These are phyloP conservation scores for Sarcophaga bullata DNA, from an alignment of 1,140 invertebrate species.

Conservation along the genomic window DNA sequence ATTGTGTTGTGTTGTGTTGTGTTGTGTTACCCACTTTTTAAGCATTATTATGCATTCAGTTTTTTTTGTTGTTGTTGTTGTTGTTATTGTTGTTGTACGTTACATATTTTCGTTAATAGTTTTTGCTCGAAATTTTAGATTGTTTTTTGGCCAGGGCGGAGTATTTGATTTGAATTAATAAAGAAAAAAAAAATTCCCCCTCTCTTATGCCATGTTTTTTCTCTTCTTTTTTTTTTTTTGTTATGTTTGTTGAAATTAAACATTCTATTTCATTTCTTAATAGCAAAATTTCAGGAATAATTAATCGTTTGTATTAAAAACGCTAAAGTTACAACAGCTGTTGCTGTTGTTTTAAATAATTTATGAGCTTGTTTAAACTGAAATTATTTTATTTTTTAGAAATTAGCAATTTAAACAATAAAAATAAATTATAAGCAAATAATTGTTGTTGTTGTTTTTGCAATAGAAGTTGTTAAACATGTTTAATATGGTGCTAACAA, in stretches of 20 bases:
- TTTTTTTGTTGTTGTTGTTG: not conserved
- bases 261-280: not conserved
- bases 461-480: too few species aligned
- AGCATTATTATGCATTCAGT: conserved; percentile 10
- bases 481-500: too few species aligned
- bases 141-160: not conserved
- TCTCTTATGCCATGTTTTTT: too few species aligned
- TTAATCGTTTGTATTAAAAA: too few species aligned
- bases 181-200: not conserved
- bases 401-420: too few species aligned
- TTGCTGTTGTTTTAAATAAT: too few species aligned
- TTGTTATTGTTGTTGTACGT: not conserved
- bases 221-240: not conserved
- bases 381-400: too few species aligned
- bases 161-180: not conserved
- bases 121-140: conserved; percentile 2
- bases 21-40: conserved; percentile 31
- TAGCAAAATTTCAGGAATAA: too few species aligned
- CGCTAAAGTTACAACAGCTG: too few species aligned
- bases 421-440: too few species aligned
- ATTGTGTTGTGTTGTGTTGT: conserved; percentile 28
- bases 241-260: not conserved
- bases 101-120: not conserved
- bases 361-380: too few species aligned
- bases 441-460: too few species aligned